phyloP scores from a whole-genome alignment of 1,140 invertebrate genomes.

The Drosophila trapezifrons region DNA sequence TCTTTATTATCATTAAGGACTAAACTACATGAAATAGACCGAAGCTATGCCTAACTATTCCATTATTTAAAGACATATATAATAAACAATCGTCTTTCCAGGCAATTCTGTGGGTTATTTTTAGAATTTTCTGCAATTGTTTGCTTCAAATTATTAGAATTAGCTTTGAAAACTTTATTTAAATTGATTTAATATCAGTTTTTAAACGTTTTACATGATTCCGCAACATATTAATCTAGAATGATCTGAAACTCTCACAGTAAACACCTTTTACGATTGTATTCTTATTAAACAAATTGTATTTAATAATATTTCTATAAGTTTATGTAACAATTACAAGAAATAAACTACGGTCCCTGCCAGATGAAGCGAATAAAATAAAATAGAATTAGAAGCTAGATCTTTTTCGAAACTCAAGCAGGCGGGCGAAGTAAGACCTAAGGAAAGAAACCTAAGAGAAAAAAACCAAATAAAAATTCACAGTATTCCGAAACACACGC shows the following conservation, averaged over 20 bases:
- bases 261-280: no score
- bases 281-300: no score
- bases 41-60: no score
- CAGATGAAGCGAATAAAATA: neutral
- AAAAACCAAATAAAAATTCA: slow-evolving; percentile 35
- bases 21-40: neutral
- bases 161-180: neutral
- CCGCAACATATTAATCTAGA: no score
- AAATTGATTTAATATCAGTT: no score
- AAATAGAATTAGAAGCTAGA: slow-evolving; percentile 8
- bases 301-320: no score
- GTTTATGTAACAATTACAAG: neutral
- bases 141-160: neutral
- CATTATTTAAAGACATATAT: no score
- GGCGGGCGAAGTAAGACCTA: slow-evolving; percentile 19
- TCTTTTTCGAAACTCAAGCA: slow-evolving; percentile 4
- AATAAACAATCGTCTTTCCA: no score
- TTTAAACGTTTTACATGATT: no score
- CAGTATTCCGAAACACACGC: slow-evolving; percentile 37
- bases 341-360: neutral
- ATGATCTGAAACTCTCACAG: no score
- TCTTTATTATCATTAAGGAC: neutral
- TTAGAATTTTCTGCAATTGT: no score
- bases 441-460: neutral
- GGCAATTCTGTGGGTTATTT: neutral